Evolutionary conservation across 2,797 vertebrate genomes (phyloP).

Genomic region (Anabas testudineus): DNA sequence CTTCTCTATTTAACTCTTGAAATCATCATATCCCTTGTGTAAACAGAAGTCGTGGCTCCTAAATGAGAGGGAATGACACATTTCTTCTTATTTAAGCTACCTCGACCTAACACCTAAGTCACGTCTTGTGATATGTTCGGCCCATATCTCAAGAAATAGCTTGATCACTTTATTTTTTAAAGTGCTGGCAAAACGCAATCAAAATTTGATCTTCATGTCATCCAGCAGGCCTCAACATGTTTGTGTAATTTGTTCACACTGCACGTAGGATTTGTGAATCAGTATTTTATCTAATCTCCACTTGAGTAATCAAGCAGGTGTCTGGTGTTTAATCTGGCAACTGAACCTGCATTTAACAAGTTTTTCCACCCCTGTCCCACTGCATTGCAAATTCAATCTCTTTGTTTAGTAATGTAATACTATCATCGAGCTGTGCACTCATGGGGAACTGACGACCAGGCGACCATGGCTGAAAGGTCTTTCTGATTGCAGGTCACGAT

Average conservation of each 20-base stretch:
- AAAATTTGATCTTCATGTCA: slow-evolving; percentile 4
- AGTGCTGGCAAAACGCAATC: slow-evolving; percentile 18
- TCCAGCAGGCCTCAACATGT: slow-evolving; percentile 31
- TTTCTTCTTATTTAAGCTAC: neutral
- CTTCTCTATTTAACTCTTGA: neutral
- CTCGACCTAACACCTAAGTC: slow-evolving; percentile 2
- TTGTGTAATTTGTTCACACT: slow-evolving; percentile 30
- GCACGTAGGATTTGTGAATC: slow-evolving; percentile 26
- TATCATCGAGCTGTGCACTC: slow-evolving; percentile 30
- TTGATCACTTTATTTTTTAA: slow-evolving; percentile 36
- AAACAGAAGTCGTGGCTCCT: neutral
- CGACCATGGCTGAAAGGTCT: slow-evolving; percentile 60
- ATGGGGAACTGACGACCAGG: slow-evolving; percentile 37
- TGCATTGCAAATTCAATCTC: slow-evolving; percentile 35
- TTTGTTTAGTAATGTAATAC: slow-evolving; percentile 49
- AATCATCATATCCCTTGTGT: neutral
- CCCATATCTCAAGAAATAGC: slow-evolving; percentile 33
- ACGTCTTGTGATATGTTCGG: slow-evolving; percentile 5
- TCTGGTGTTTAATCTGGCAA: slow-evolving; percentile 63
- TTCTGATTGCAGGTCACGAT: slow-evolving; percentile 73
- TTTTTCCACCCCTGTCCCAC: slow-evolving; percentile 28
- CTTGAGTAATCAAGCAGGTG: slow-evolving; percentile 64
- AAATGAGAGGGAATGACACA: neutral
- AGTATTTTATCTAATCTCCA: slow-evolving; percentile 50
- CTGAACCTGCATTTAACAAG: slow-evolving; percentile 54